Evolutionary conservation across 2,113 vertebrate species (phyloP).

Genomic region (Aix galericulata): DNA sequence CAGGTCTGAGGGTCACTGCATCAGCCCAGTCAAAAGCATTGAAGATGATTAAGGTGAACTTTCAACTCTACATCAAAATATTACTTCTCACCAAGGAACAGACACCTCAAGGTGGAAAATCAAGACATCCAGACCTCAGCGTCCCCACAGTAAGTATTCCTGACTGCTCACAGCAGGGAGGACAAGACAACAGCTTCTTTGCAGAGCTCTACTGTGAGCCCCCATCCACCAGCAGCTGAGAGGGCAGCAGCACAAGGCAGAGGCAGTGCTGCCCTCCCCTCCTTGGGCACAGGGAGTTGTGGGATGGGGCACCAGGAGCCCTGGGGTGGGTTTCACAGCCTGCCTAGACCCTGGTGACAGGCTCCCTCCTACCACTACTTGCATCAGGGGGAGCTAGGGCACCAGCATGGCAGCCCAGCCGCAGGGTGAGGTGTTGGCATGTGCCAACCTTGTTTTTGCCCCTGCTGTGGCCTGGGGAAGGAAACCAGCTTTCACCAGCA

Average conservation of each 20-base stretch:
- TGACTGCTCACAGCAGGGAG: neutral
- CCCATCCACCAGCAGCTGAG: neutral
- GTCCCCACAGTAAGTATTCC: neutral
- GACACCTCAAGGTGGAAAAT: neutral
- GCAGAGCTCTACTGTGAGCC: neutral
- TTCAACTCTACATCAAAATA: neutral
- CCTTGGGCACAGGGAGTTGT: neutral
- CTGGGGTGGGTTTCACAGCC: neutral
- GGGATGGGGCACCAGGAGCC: neutral
- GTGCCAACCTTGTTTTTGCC: neutral
- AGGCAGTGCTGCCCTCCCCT: neutral
- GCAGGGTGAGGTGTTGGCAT: neutral
- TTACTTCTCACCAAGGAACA: neutral
- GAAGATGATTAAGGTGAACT: neutral
- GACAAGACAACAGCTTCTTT: neutral
- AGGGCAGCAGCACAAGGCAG: neutral
- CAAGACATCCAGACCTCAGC: neutral
- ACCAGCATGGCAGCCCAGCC: neutral
- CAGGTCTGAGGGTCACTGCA: neutral
- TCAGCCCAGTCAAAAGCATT: neutral
- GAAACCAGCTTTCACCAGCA: neutral
- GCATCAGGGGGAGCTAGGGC: accelerated
- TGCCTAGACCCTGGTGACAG: neutral
- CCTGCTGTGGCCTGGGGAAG: accelerated
- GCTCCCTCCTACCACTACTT: neutral